phyloP scores from a whole-genome alignment of 1,140 invertebrate species.

The Neodiprion lecontei region DNA sequence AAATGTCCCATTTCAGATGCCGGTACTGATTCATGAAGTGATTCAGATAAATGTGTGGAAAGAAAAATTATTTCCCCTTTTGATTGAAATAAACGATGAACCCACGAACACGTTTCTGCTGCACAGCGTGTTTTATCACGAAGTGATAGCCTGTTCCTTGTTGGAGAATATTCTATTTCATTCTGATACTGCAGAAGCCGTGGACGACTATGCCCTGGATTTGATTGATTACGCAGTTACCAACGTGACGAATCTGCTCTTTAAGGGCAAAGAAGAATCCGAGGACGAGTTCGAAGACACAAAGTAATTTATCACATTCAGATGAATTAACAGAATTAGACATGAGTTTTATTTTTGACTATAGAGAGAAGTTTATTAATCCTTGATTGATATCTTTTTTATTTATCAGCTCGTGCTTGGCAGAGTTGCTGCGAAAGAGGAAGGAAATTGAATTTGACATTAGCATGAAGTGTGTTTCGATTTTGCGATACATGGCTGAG shows the following conservation, averaged over 20 bases:
- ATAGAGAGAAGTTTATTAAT: conserved; percentile 44
- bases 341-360: conserved; percentile 45
- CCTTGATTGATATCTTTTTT: conserved; percentile 58
- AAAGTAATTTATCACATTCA: conserved; percentile 29
- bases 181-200: conserved; percentile 70
- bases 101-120: conserved; percentile 74
- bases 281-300: conserved; percentile 38
- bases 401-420: conserved; percentile 45
- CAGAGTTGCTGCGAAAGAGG: conserved; percentile 71
- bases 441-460: conserved; percentile 74
- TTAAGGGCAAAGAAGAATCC: conserved; percentile 53
- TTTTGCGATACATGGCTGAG: conserved; percentile 69
- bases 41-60: conserved; percentile 81
- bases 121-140: conserved; percentile 78
- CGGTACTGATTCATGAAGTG: conserved; percentile 76
- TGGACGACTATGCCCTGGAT: conserved; percentile 75
- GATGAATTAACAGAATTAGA: conserved; percentile 6
- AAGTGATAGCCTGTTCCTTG: conserved; percentile 71
- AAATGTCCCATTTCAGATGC: conserved; percentile 61
- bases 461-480: conserved; percentile 73
- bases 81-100: conserved; percentile 70
- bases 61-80: conserved; percentile 72
- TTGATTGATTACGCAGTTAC: conserved; percentile 76
- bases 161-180: conserved; percentile 80
- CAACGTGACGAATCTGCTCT: conserved; percentile 63